Conservation (phyloP, 2,113 vertebrate genomes). For the Tylochromis polylepis region DNA sequence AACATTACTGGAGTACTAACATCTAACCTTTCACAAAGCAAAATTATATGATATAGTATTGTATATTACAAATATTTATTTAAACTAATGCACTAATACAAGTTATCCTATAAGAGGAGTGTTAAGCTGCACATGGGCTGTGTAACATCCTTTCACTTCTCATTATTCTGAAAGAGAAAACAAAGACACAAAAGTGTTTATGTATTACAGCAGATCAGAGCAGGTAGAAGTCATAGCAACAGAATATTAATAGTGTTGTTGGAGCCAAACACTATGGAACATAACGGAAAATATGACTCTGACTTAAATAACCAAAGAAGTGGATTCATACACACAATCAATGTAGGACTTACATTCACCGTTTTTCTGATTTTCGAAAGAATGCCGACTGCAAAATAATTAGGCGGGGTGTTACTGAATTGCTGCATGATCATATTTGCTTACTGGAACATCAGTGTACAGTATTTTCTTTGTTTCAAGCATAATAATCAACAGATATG, state of each 20-base stretch:
- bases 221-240: not conserved
- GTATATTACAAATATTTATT: not conserved
- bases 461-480: not conserved
- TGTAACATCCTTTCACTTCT: not conserved
- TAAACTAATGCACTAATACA: not conserved
- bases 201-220: not conserved
- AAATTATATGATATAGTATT: not conserved
- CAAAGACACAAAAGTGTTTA: not conserved
- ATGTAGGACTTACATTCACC: constrained; percentile 24
- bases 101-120: not conserved
- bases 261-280: not conserved
- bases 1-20: not conserved
- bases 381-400: constrained; percentile 40
- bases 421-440: not conserved
- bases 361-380: constrained; percentile 55
- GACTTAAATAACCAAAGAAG: not conserved
- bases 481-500: not conserved
- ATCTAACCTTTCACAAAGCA: not conserved
- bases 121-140: not conserved
- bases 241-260: not conserved
- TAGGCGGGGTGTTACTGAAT: not conserved
- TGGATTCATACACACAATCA: not conserved
- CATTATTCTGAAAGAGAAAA: not conserved
- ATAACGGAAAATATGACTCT: not conserved
- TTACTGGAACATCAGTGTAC: not conserved